These are phyloP conservation scores for Drosophila yakuba DNA, from an alignment of 1,140 invertebrate species.

Conservation along the genomic window DNA sequence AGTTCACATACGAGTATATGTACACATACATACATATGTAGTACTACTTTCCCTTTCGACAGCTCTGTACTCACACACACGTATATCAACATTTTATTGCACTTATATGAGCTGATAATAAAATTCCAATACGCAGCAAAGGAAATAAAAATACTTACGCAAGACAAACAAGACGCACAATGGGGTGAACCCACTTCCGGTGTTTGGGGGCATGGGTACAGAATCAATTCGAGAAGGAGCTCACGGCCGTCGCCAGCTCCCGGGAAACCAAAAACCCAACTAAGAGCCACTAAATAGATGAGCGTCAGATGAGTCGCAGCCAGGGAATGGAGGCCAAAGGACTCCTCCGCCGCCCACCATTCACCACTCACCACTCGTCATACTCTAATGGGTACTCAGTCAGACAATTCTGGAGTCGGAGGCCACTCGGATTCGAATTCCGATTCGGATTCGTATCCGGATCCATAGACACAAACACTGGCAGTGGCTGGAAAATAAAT, in stretches of 20 bases:
- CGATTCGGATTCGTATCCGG: neutral
- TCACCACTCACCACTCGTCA: conserved; percentile 10
- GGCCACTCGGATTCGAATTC: neutral
- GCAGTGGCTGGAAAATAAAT: neutral
- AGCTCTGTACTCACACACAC: neutral
- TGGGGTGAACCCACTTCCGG: neutral
- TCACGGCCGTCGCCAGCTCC: conserved; percentile 17
- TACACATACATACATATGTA: neutral
- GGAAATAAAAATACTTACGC: conserved; percentile 76
- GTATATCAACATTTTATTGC: conserved; percentile 69
- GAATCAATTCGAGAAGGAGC: conserved; percentile 59
- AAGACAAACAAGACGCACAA: conserved; percentile 59
- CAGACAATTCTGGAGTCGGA: conserved; percentile 11
- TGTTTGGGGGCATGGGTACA: conserved; percentile 1
- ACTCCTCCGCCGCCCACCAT: neutral
- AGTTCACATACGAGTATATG: conserved; percentile 1
- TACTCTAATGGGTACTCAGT: conserved; percentile 72
- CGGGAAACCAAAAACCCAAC: conserved; percentile 63
- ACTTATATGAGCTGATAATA: conserved; percentile 81
- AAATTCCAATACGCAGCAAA: conserved; percentile 79
- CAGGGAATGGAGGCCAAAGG: neutral
- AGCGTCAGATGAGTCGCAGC: neutral
- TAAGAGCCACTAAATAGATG: conserved; percentile 79
- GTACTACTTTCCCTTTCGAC: neutral
- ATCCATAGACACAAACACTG: conserved; percentile 3